phyloP scores from a whole-genome alignment of 1,140 invertebrate species.

The Brachionus manjavacas region DNA sequence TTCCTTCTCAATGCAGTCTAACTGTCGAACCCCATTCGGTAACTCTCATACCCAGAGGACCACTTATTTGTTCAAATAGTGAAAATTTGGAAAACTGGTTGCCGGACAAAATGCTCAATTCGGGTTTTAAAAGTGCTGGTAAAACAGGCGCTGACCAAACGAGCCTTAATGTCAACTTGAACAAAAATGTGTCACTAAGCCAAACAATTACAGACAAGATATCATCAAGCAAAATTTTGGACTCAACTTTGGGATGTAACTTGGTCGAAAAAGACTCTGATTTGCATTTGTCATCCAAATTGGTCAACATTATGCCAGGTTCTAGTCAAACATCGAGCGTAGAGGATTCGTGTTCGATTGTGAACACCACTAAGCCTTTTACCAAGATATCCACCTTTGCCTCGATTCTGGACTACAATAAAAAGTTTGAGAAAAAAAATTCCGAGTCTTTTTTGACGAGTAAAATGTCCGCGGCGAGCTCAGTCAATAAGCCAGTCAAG shows the following conservation, averaged over 20 bases:
- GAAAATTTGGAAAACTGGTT: constrained; percentile 39
- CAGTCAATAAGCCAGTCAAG: not conserved
- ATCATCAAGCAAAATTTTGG: constrained; percentile 13
- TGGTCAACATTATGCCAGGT: not conserved
- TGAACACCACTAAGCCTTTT: constrained; percentile 21
- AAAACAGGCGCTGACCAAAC: not conserved
- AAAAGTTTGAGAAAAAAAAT: constrained; percentile 39
- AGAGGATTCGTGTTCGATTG: not conserved
- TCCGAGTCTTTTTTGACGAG: not conserved
- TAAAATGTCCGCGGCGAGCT: not conserved
- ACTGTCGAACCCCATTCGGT: constrained; percentile 6
- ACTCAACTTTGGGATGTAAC: not conserved
- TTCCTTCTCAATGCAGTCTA: constrained; percentile 8
- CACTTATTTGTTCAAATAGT: constrained; percentile 37
- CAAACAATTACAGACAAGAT: not conserved
- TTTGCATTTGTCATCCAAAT: not conserved
- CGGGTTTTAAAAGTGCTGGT: not conserved
- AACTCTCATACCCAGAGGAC: constrained; percentile 32
- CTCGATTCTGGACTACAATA: constrained; percentile 20
- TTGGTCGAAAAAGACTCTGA: constrained; percentile 18
- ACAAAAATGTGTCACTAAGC: constrained; percentile 29
- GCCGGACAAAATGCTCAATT: not conserved
- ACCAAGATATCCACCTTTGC: constrained; percentile 26
- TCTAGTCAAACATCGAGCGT: not conserved
- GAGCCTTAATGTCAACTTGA: not conserved